Conservation (phyloP, 2,888 invertebrate species). For the Tubulanus polymorphus region DNA sequence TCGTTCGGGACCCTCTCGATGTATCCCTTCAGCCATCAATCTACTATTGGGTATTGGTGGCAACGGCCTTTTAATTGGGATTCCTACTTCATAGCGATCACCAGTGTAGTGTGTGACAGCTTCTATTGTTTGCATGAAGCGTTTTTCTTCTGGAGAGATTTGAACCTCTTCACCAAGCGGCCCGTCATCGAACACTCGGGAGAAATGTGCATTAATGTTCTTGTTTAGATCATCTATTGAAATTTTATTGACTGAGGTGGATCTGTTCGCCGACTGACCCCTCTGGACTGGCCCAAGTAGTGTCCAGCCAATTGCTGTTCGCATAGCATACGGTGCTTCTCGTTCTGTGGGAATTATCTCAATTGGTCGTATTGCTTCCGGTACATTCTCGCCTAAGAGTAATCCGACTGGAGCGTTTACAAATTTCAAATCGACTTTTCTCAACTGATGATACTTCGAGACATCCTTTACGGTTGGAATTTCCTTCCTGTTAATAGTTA, state of each 20-base stretch:
- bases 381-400: slow-evolving; percentile 8
- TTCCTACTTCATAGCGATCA: slow-evolving; percentile 14
- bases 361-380: slow-evolving; percentile 7
- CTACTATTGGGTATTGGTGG: not conserved
- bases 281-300: slow-evolving; percentile 9
- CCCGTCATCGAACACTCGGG: not conserved
- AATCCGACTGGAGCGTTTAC: slow-evolving; percentile 2
- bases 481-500: not conserved
- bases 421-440: not conserved
- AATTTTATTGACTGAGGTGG: not conserved
- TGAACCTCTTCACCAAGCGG: not conserved
- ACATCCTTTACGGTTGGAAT: not conserved
- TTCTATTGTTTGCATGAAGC: slow-evolving; percentile 2
- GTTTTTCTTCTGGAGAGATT: slow-evolving; percentile 2
- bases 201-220: not conserved
- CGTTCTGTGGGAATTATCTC: slow-evolving; percentile 12
- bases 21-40: slow-evolving; percentile 1
- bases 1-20: not conserved
- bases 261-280: not conserved
- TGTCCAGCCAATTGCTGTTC: slow-evolving; percentile 15
- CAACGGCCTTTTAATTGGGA: slow-evolving; percentile 5
- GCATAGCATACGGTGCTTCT: slow-evolving; percentile 12
- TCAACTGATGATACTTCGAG: not conserved
- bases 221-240: not conserved
- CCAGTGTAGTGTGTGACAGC: slow-evolving; percentile 1